Conservation (phyloP, 2,797 vertebrate species). For the Melanotaenia trifasciata region DNA sequence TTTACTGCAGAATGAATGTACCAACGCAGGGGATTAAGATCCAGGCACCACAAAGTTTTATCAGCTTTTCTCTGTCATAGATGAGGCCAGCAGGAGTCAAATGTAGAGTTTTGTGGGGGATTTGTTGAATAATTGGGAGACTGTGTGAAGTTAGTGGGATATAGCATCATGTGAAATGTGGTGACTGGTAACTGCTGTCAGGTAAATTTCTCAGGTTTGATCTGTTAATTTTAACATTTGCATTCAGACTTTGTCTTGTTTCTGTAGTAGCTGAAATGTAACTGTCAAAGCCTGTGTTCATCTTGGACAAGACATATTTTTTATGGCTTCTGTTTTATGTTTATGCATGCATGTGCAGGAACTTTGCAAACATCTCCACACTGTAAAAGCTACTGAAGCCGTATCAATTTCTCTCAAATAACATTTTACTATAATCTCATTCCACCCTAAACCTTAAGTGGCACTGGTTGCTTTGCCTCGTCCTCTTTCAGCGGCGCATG, state of each 20-base stretch:
- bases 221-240: slow-evolving; percentile 9
- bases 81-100: slow-evolving; percentile 51
- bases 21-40: slow-evolving; percentile 42
- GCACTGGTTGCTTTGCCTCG: slow-evolving; percentile 9
- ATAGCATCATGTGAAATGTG: slow-evolving; percentile 23
- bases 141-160: slow-evolving; percentile 32
- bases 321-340: background rate
- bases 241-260: slow-evolving; percentile 10
- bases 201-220: slow-evolving; percentile 11
- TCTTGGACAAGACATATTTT: background rate
- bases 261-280: slow-evolving; percentile 3
- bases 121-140: slow-evolving; percentile 40
- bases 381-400: slow-evolving; percentile 44
- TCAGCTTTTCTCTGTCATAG: slow-evolving; percentile 56
- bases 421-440: slow-evolving; percentile 57
- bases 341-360: background rate
- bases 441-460: slow-evolving; percentile 45
- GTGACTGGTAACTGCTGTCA: slow-evolving; percentile 20
- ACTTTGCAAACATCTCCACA: background rate
- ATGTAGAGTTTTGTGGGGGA: slow-evolving; percentile 44
- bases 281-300: background rate
- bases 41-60: slow-evolving; percentile 61
- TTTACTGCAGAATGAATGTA: slow-evolving; percentile 35
- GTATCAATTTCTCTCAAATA: slow-evolving; percentile 47
- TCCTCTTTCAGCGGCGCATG: slow-evolving; percentile 14